Evolutionary conservation across 2,113 vertebrate genomes (phyloP), one percentile per base, ranked within the genome.

Genomic region (Guaruba guarouba): DNA sequence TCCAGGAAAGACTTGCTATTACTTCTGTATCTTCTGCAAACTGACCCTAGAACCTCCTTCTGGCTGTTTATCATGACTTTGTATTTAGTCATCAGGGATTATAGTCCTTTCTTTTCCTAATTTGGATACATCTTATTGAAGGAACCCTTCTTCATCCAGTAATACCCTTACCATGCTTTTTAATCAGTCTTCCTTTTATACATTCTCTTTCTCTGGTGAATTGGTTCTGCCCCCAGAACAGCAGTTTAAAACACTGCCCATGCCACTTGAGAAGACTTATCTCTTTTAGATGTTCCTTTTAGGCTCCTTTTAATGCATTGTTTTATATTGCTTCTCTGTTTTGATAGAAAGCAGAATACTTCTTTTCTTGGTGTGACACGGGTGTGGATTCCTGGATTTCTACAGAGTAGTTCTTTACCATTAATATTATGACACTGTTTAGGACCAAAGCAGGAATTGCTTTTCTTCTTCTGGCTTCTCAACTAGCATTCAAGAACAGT

Each of bases 401-500:
- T 54, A 13, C n/a, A 82, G 66, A 0, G 0, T 64, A 23, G 22
- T 39, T 82, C 39, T 82, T 71, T 29, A 20, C 43, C 27, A 83
- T 22, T n/a, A 62, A 52, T 10, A 63, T 25, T 49, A 75, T 9
- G 29, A 24, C 5, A n/a, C 14, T 39, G 13, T 43, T 82, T 39
- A 77, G 29, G 52, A 61, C 28, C 28, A 79, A 29, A 24, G 24
- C 19, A 54, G 17, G 29, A 10, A 48, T 59, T 46, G 25, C 23
- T 74, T 35, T 31, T 69, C 20, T 22, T 78, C 20, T 67, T 78
- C 33, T 90, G 35, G 15, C 19, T 86, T 84, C 39, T 35, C 82
- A 87, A 5, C 0, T 2, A 61, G 14, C 1, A 1, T 39, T 31
- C 69, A 63, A 2, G 3, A 43, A 35, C 11, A 59, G 14, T 43